These are phyloP conservation scores for Arnoldichthys spilopterus DNA, from an alignment of 2,797 vertebrate genomes.

Conservation along the genomic window DNA sequence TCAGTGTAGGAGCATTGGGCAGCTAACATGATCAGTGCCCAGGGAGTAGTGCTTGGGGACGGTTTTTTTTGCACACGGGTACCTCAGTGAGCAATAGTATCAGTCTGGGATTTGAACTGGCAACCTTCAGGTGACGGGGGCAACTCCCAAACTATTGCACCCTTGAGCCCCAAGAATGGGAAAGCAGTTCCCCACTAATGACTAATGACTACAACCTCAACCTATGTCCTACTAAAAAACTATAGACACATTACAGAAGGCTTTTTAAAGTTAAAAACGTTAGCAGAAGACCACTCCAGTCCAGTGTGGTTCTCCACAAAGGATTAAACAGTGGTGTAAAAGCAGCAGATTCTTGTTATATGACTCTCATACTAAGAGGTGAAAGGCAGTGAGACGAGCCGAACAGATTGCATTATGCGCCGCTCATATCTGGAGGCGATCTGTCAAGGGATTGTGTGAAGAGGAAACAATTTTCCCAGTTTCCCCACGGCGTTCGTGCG, in stretches of 20 bases:
- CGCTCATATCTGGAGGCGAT: constrained; percentile 29
- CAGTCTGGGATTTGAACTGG: no score
- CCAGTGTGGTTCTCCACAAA: neutral
- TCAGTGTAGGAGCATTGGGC: no score
- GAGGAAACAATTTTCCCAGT: constrained; percentile 45
- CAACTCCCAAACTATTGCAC: no score
- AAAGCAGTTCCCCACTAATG: no score
- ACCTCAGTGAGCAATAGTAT: no score
- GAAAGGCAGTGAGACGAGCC: constrained; percentile 3
- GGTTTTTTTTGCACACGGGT: no score
- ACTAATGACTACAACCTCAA: no score
- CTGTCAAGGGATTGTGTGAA: constrained; percentile 36
- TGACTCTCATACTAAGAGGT: constrained; percentile 6
- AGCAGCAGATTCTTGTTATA: constrained; percentile 26
- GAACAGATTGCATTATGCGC: constrained; percentile 40
- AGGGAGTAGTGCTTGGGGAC: no score
- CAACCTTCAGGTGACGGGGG: no score
- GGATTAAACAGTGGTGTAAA: neutral
- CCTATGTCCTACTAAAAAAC: no score
- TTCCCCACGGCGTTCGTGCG: constrained; percentile 10
- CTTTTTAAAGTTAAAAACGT: neutral
- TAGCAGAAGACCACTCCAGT: neutral
- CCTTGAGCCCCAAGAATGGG: no score
- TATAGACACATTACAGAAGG: neutral
- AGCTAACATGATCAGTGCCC: no score